phyloP scores from a whole-genome alignment of 2,888 invertebrate genomes.

The Aspidiotus rigidus region DNA sequence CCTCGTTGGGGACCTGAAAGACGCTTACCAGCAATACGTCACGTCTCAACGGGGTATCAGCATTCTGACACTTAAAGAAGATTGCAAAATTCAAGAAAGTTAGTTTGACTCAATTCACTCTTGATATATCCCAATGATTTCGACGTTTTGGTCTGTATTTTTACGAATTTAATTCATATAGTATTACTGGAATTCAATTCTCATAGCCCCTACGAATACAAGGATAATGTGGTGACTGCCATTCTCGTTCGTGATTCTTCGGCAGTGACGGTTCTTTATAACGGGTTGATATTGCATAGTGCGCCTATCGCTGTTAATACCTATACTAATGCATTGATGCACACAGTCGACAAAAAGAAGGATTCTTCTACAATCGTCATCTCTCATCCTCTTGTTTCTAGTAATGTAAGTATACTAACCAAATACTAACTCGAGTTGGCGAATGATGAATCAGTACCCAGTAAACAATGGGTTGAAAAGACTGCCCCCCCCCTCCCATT shows the following conservation, averaged over 20 bases:
- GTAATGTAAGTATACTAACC: not conserved
- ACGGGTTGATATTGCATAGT: conserved; percentile 15
- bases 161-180: not conserved
- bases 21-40: not conserved
- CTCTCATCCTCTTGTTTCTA: not conserved
- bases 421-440: too few species aligned
- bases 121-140: too few species aligned
- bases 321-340: conserved; percentile 9
- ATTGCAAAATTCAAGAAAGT: too few species aligned
- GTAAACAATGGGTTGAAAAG: too few species aligned
- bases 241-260: too few species aligned
- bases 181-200: not conserved
- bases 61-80: too few species aligned
- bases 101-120: too few species aligned
- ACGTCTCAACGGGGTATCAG: too few species aligned
- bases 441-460: too few species aligned
- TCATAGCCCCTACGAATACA: conserved; percentile 11
- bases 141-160: not conserved
- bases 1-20: not conserved
- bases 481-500: too few species aligned
- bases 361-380: not conserved
- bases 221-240: conserved; percentile 6
- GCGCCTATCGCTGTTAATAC: conserved; percentile 11
- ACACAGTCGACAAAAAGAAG: not conserved
- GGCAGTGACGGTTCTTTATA: conserved; percentile 1